phyloP scores from a whole-genome alignment of 2,797 vertebrate species.

The Spheniscus humboldti region DNA sequence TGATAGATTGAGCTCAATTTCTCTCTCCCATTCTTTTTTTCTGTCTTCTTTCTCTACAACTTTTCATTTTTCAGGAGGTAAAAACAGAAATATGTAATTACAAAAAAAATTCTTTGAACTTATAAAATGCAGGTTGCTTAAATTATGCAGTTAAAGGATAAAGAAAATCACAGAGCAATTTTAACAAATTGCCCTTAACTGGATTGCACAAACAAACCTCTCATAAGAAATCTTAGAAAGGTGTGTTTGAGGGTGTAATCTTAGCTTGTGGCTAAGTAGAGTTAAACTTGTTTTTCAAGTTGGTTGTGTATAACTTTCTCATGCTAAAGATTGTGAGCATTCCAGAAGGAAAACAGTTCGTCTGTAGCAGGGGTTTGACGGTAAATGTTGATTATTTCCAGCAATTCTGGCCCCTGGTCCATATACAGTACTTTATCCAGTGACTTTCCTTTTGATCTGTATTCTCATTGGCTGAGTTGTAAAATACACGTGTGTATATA shows the following conservation, averaged over 20 bases:
- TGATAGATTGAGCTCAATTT: not conserved
- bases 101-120: constrained; percentile 38
- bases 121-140: constrained; percentile 56
- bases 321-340: constrained; percentile 74
- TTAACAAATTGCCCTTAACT: constrained; percentile 71
- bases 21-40: not conserved
- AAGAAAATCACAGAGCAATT: constrained; percentile 69
- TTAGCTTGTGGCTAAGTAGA: constrained; percentile 69
- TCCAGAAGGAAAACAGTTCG: constrained; percentile 61
- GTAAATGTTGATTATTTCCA: constrained; percentile 53
- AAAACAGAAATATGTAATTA: constrained; percentile 50
- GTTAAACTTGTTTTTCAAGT: constrained; percentile 81
- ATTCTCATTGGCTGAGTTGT: not conserved
- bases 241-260: constrained; percentile 76
- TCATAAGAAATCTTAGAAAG: constrained; percentile 70
- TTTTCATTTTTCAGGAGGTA: constrained; percentile 47
- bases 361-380: constrained; percentile 52
- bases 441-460: not conserved
- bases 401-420: constrained; percentile 2
- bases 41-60: not conserved
- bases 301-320: constrained; percentile 75
- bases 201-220: constrained; percentile 59
- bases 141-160: constrained; percentile 61
- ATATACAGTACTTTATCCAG: not conserved
- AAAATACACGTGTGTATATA: not conserved